phyloP scores from a whole-genome alignment of 2,113 vertebrate species.

The Pteropus alecto region DNA sequence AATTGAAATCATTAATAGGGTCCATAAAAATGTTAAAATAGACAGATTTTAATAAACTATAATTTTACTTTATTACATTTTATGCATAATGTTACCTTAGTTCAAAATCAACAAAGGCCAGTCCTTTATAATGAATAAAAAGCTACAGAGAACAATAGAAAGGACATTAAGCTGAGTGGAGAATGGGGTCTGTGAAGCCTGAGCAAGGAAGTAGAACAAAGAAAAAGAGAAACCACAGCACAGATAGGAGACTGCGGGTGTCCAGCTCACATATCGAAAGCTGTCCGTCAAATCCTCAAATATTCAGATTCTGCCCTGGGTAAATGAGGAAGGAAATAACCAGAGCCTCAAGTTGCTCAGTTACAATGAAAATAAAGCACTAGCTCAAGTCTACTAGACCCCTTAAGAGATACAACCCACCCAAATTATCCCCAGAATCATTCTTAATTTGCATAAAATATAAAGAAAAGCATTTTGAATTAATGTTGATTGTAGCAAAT shows the following conservation, averaged over 20 bases:
- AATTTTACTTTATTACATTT: slow-evolving; percentile 13
- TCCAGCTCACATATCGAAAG: background rate
- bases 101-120: background rate
- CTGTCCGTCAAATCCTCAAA: background rate
- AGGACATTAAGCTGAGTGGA: background rate
- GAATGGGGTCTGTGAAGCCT: too few relatives aligned
- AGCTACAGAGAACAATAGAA: background rate
- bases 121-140: background rate
- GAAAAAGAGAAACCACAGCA: background rate
- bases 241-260: background rate
- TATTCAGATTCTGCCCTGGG: background rate
- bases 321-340: background rate
- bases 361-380: background rate
- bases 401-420: background rate
- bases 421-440: background rate
- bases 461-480: background rate
- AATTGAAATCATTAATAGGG: background rate
- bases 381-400: background rate
- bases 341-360: background rate
- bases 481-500: background rate
- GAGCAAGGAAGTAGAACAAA: background rate
- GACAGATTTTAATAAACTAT: background rate
- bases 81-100: background rate
- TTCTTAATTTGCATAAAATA: background rate
- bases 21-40: background rate